Evolutionary conservation across 2,888 invertebrate genomes (phyloP).

Genomic region (Cheilosia impressa): DNA sequence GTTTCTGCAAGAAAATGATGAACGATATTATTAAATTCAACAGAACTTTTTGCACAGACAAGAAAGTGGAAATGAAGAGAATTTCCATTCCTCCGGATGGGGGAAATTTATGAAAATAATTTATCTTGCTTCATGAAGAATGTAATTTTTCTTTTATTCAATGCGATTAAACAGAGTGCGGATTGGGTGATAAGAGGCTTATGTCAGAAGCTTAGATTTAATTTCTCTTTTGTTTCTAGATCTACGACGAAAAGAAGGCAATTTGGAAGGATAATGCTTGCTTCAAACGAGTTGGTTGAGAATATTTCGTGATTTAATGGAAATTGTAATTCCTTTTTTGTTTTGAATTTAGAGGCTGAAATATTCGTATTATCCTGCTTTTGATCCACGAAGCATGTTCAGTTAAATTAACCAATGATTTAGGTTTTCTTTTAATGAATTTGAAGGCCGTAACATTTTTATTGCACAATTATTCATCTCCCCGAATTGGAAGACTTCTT

Average conservation of each 20-base stretch:
- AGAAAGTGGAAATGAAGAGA: slow-evolving; percentile 15
- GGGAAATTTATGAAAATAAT: slow-evolving; percentile 46
- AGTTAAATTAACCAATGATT: too few species aligned
- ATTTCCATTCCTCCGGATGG: not conserved
- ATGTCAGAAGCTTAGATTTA: slow-evolving; percentile 5
- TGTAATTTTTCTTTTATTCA: slow-evolving; percentile 4
- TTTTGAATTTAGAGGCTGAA: too few species aligned
- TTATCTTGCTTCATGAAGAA: slow-evolving; percentile 21
- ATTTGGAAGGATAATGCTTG: too few species aligned
- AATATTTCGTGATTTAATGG: too few species aligned
- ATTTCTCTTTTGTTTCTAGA: slow-evolving; percentile 16
- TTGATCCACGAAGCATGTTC: too few species aligned
- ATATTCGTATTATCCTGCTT: too few species aligned
- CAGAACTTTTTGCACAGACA: slow-evolving; percentile 22
- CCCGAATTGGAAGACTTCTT: too few species aligned
- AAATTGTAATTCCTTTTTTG: too few species aligned
- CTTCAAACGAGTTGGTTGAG: too few species aligned
- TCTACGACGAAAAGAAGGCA: not conserved
- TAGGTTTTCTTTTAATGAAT: too few species aligned
- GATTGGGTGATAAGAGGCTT: not conserved
- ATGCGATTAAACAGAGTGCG: not conserved
- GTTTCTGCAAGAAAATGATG: slow-evolving; percentile 34
- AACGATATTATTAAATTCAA: slow-evolving; percentile 51
- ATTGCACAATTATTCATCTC: too few species aligned
- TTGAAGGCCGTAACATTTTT: too few species aligned